Evolutionary conservation across 2,888 invertebrate species (phyloP).

Genomic region (Hartigia nigra): DNA sequence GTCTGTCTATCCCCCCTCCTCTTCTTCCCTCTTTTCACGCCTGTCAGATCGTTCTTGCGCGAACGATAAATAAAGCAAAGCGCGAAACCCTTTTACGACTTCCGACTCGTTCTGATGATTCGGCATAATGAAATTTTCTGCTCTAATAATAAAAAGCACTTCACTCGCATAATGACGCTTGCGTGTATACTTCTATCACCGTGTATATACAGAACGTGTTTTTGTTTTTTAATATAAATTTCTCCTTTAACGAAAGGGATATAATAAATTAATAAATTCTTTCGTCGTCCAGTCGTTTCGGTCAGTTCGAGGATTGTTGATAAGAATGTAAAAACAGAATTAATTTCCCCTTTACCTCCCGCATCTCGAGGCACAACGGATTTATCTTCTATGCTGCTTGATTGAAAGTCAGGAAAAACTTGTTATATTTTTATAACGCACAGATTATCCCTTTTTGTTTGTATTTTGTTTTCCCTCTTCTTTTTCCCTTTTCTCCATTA

Average conservation of each 20-base stretch:
- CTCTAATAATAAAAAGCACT: background rate
- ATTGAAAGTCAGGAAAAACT: background rate
- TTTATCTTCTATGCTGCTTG: background rate
- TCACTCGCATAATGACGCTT: background rate
- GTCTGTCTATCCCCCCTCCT: conserved; percentile 2
- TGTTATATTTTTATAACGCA: background rate
- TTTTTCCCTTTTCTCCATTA: background rate
- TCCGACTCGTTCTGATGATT: background rate
- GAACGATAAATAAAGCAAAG: background rate
- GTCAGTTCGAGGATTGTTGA: no score
- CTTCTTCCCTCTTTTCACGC: background rate
- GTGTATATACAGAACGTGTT: no score
- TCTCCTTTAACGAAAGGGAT: no score
- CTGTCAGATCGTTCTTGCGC: background rate
- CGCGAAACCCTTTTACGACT: background rate
- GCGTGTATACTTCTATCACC: background rate
- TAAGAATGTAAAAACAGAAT: background rate
- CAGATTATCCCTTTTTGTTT: no score
- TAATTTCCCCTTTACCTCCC: background rate
- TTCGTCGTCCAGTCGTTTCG: no score
- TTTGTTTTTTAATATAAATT: no score
- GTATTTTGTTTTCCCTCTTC: no score
- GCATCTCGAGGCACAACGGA: background rate
- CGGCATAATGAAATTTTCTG: background rate
- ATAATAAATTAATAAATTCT: no score